Evolutionary conservation across 2,113 vertebrate species (phyloP).

Genomic region (Cottus gobio): DNA sequence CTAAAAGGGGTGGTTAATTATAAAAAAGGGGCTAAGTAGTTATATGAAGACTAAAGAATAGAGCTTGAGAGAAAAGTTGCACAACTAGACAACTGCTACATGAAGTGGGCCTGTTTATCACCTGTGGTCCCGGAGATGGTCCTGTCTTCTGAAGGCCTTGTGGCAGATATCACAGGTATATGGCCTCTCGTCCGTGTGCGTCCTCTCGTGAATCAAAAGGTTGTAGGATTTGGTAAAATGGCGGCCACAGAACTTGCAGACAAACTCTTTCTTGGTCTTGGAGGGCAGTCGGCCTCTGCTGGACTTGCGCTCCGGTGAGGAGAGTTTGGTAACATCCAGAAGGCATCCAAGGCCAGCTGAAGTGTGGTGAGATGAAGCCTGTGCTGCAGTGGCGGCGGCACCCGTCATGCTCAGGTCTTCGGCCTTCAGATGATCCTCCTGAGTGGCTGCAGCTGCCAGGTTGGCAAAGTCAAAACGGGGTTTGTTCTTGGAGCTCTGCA

Average conservation of each 20-base stretch:
- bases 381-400: neutral
- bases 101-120: slow-evolving; percentile 58
- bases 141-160: slow-evolving; percentile 98
- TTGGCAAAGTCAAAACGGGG: slow-evolving; percentile 99
- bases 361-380: slow-evolving; percentile 62
- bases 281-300: slow-evolving; percentile 93
- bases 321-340: slow-evolving; percentile 93
- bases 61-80: neutral
- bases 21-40: neutral
- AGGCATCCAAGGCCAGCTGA: slow-evolving; percentile 86
- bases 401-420: slow-evolving; percentile 86
- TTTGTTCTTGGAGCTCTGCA: slow-evolving; percentile 87
- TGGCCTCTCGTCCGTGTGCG: slow-evolving; percentile 96
- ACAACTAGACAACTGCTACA: neutral
- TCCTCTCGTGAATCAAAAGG: slow-evolving; percentile 97
- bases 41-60: neutral
- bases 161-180: slow-evolving; percentile 99
- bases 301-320: slow-evolving; percentile 94
- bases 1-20: neutral
- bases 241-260: slow-evolving; percentile 98
- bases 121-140: slow-evolving; percentile 98
- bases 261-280: slow-evolving; percentile 99
- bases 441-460: slow-evolving; percentile 94
- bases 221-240: slow-evolving; percentile 99
- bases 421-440: slow-evolving; percentile 92